These are phyloP conservation scores for Antedon mediterranea DNA, from an alignment of 53 echinoderm and acorn worm genomes.

Conservation along the genomic window DNA sequence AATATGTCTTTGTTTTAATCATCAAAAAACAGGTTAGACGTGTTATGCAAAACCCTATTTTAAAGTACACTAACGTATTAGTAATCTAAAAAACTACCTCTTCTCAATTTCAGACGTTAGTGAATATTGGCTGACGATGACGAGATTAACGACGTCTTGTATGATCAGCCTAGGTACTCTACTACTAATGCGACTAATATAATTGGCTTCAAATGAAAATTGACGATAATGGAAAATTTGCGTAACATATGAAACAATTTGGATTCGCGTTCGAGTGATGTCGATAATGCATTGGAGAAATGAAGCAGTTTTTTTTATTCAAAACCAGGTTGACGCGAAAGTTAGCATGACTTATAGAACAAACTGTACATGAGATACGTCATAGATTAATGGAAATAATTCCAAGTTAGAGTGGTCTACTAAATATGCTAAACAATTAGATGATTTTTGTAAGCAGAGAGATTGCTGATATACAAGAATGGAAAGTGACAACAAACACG, in stretches of 20 bases:
- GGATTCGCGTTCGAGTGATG: not conserved
- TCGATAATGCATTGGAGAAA: not conserved
- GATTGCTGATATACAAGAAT: not conserved
- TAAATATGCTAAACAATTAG: not conserved
- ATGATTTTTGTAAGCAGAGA: not conserved
- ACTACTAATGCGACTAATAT: not conserved
- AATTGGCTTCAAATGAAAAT: constrained; percentile 1
- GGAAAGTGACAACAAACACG: not conserved
- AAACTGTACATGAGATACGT: not conserved
- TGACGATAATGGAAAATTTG: constrained; percentile 1
- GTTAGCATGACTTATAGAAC: not conserved
- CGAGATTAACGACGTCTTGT: not conserved
- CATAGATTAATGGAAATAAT: not conserved
- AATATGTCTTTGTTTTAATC: too few species aligned
- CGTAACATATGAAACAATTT: constrained; percentile 1
- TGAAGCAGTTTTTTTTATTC: not conserved
- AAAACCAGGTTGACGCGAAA: not conserved
- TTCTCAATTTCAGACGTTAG: not conserved
- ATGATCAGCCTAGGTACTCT: not conserved
- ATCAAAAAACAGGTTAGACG: too few species aligned
- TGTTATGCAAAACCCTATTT: too few species aligned
- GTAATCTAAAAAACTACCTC: too few species aligned
- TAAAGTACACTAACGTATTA: too few species aligned
- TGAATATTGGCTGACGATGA: not conserved
- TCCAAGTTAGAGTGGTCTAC: not conserved